Evolutionary conservation across 2,888 invertebrate genomes (phyloP).

Genomic region (Hyposoter didymator): DNA sequence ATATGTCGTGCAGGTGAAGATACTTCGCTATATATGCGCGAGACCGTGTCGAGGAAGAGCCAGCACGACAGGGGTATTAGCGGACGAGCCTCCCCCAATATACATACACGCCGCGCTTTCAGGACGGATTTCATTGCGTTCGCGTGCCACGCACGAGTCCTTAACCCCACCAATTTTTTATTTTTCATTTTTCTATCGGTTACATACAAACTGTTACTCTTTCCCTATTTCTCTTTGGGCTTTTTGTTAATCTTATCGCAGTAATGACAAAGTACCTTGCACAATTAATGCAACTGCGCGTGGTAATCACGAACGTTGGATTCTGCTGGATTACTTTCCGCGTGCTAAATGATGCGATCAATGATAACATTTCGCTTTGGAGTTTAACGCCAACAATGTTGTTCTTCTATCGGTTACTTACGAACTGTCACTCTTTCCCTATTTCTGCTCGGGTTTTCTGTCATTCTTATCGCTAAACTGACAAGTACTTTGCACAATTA

Average conservation of each 20-base stretch:
- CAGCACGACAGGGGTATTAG: conserved; percentile 52
- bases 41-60: conserved; percentile 60
- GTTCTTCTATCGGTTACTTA: conserved; percentile 3
- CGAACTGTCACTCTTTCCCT: neutral
- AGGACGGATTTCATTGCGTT: conserved; percentile 63
- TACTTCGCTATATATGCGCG: conserved; percentile 67
- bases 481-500: neutral
- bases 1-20: conserved; percentile 82
- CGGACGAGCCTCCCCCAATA: conserved; percentile 58
- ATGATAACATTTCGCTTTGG: too few species aligned
- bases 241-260: neutral
- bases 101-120: conserved; percentile 54
- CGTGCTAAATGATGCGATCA: too few species aligned
- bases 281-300: conserved; percentile 20
- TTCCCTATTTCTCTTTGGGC: neutral
- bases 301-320: neutral
- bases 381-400: too few species aligned
- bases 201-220: neutral
- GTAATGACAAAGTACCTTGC: neutral
- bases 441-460: neutral
- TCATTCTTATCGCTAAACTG: neutral
- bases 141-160: conserved; percentile 66
- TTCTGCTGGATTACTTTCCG: neutral
- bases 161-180: conserved; percentile 40
- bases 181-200: neutral